Evolutionary conservation across 2,797 vertebrate species (phyloP), one percentile per base, ranked within the genome.

Genomic region (Knipowitschia caucasica): DNA sequence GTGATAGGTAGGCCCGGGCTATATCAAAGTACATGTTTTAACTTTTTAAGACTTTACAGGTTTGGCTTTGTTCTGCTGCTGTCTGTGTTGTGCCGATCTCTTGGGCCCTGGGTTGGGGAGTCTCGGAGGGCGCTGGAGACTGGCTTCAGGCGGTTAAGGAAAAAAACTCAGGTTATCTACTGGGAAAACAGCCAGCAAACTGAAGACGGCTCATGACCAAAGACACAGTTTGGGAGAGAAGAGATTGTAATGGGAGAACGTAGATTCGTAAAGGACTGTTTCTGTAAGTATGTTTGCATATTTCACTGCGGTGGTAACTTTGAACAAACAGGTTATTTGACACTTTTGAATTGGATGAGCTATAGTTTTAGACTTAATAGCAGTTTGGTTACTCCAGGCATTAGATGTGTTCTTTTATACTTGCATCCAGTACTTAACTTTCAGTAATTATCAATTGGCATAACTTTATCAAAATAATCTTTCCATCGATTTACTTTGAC

Each of bases 41-140:
- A 90, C 88, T 89, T 90, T 89, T 89, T 82, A 83, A 86, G 83
- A 89, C 87, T 89, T 90, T 85, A 75, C 86, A 88, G 85, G 88
- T 86, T n/a, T 90, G 78, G 79, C 86, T 89, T 88, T 91, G 88
- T 89, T 89, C 85, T 89, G 67, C 69, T 83, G 80, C 72, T 67
- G 75, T 80, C 82, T 84, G 70, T 85, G 80, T 85, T 83, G 80
- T 81, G 75, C 52, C 7, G 71, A 71, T 88, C 88, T 90, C 90
- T 51, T 80, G 87, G 85, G 86, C 67, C 77, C 67, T 77, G 76
- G 75, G 78, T 82, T 80, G 81, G 81, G 78, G 59, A 80, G 82
- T 82, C 77, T 88, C 86, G 85, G 78, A 86, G 82, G 82, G 83
- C 81, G 73, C 81, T 79, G 73, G 75, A 15, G 67, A 80, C 80